Percentiles rank a stretch among this genome's conserved stretches.
phyloP scores from a whole-genome alignment of 2,888 invertebrate genomes.

The Calameuta idolon region DNA sequence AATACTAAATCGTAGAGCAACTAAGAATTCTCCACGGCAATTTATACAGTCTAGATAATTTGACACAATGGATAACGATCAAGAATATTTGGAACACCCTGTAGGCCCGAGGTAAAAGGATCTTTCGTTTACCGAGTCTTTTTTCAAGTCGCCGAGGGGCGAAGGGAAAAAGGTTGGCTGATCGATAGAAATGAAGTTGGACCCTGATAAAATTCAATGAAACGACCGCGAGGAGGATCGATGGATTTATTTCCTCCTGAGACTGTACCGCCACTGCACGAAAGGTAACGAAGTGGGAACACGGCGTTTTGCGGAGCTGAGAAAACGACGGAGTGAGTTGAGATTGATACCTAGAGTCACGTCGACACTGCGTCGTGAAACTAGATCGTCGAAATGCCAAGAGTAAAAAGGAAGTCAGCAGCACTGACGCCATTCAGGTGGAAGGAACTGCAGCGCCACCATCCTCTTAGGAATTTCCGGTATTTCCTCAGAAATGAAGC shows the following conservation, averaged over 20 bases:
- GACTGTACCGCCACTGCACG: conserved; percentile 46
- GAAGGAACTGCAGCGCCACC: background rate
- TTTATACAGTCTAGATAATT: background rate
- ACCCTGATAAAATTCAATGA: background rate
- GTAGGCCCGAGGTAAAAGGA: background rate
- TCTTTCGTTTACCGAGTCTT: background rate
- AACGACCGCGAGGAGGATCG: background rate
- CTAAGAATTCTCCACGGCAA: too few relatives aligned
- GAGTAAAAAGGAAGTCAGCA: background rate
- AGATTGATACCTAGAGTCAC: conserved; percentile 64
- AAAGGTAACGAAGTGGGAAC: conserved; percentile 64
- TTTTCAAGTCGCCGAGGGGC: background rate
- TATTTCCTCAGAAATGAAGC: background rate
- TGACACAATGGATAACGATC: background rate
- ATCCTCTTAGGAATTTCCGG: background rate
- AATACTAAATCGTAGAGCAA: background rate
- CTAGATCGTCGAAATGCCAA: conserved; percentile 46
- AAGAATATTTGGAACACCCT: background rate
- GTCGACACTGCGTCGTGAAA: conserved; percentile 56
- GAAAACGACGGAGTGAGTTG: conserved; percentile 48
- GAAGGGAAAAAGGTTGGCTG: too few relatives aligned
- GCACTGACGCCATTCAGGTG: background rate
- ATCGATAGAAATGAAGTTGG: background rate
- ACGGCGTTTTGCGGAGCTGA: conserved; percentile 56
- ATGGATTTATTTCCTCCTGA: conserved; percentile 19